phyloP scores from a whole-genome alignment of 2,888 invertebrate species.

The Pelosia muscerda region DNA sequence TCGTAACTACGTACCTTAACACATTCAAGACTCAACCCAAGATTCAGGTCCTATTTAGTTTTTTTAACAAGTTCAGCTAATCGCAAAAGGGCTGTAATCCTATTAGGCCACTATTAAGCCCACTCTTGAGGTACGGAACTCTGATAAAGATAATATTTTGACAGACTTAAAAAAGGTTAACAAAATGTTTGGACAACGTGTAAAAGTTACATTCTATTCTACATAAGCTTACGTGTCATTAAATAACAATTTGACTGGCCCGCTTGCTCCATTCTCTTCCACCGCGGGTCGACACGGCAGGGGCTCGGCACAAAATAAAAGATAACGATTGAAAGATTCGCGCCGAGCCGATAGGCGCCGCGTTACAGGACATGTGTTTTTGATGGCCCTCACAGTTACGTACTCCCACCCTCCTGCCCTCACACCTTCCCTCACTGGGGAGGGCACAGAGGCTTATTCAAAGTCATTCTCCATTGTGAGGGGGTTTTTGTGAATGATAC shows the following conservation, averaged over 20 bases:
- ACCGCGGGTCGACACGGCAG: conserved; percentile 44
- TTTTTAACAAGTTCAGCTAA: too few relatives aligned
- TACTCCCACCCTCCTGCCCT: conserved; percentile 30
- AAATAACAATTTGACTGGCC: background rate
- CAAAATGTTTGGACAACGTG: background rate
- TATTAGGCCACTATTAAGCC: too few relatives aligned
- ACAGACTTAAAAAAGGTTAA: background rate
- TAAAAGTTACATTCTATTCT: too few relatives aligned
- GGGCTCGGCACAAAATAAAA: conserved; percentile 62
- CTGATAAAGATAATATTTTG: background rate
- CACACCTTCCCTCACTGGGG: conserved; percentile 10
- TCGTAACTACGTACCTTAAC: too few relatives aligned
- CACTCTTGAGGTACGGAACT: too few relatives aligned
- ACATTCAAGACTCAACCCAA: too few relatives aligned
- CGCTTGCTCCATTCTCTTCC: conserved; percentile 36
- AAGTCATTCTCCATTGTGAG: conserved; percentile 51
- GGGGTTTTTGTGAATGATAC: conserved; percentile 51
- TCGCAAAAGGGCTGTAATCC: too few relatives aligned
- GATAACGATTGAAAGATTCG: conserved; percentile 75
- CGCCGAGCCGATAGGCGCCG: conserved; percentile 58
- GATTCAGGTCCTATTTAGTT: too few relatives aligned
- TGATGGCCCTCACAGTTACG: conserved; percentile 55
- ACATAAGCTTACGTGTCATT: background rate
- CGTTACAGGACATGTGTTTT: conserved; percentile 67
- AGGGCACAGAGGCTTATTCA: conserved; percentile 39